Conservation (phyloP, 2,888 invertebrate genomes). For the Holacanthella duospinosa region DNA sequence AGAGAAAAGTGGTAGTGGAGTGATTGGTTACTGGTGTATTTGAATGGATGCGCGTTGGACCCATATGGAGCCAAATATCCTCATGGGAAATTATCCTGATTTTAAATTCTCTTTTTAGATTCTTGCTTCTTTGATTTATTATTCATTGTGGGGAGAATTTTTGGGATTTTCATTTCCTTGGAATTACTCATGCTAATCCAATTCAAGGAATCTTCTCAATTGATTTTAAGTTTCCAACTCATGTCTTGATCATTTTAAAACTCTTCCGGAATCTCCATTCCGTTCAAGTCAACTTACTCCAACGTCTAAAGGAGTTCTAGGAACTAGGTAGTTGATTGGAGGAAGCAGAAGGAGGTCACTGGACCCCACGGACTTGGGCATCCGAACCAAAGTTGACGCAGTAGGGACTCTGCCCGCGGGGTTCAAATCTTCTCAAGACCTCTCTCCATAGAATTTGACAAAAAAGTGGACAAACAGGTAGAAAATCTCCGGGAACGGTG, state of each 20-base stretch:
- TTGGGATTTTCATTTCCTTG: slow-evolving; percentile 1
- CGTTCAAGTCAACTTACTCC: neutral
- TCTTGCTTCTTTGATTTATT: slow-evolving; percentile 2
- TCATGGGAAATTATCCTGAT: neutral
- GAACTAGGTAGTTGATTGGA: too few species aligned
- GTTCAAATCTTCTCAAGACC: neutral
- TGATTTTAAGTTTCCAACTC: neutral
- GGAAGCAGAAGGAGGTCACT: neutral
- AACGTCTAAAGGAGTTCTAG: neutral
- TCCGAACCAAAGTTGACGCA: neutral
- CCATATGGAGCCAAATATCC: neutral
- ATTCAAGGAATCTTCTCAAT: neutral
- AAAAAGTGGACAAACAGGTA: neutral
- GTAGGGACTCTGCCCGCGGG: neutral
- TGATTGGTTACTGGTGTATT: too few species aligned
- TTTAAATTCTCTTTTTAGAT: neutral
- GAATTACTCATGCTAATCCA: neutral
- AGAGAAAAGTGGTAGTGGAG: neutral
- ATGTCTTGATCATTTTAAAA: too few species aligned
- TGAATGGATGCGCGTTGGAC: neutral
- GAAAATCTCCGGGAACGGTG: neutral
- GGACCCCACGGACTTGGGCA: neutral
- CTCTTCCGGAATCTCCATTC: neutral
- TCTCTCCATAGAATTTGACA: neutral
- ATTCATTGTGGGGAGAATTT: slow-evolving; percentile 16